phyloP scores from a whole-genome alignment of 2,797 vertebrate species.

The Lacerta viridis region DNA sequence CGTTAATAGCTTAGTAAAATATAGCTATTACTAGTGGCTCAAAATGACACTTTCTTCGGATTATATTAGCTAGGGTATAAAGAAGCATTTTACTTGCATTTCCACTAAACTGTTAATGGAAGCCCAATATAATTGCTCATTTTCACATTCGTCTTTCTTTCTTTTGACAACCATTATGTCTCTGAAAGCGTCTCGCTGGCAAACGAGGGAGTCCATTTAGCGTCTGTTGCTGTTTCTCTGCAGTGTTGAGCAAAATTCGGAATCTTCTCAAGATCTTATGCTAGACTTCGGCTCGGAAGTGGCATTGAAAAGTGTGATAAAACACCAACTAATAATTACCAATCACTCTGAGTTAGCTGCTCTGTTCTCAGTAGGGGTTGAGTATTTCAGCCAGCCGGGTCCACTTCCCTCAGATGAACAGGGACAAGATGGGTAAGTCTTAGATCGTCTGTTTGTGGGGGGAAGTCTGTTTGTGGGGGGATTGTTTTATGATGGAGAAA shows the following conservation, averaged over 20 bases:
- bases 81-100: no score
- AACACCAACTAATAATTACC: slow-evolving; percentile 85
- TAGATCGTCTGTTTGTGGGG: no score
- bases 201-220: slow-evolving; percentile 9
- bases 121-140: not conserved
- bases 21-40: no score
- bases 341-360: slow-evolving; percentile 87
- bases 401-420: slow-evolving; percentile 40
- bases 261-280: slow-evolving; percentile 51
- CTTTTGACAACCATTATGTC: not conserved
- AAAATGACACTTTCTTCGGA: not conserved
- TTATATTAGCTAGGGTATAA: not conserved
- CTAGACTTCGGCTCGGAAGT: slow-evolving; percentile 89
- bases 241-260: slow-evolving; percentile 68
- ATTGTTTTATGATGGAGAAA: no score
- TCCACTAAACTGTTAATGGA: not conserved
- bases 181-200: not conserved
- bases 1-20: not conserved
- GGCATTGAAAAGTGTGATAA: slow-evolving; percentile 77
- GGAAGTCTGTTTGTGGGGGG: no score
- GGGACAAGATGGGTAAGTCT: slow-evolving; percentile 67
- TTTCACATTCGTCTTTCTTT: not conserved
- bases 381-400: slow-evolving; percentile 83
- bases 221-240: not conserved
- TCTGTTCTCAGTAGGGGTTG: slow-evolving; percentile 82